These are phyloP conservation scores for Ataeniobius toweri DNA, from an alignment of 2,797 vertebrate genomes.

Conservation along the genomic window DNA sequence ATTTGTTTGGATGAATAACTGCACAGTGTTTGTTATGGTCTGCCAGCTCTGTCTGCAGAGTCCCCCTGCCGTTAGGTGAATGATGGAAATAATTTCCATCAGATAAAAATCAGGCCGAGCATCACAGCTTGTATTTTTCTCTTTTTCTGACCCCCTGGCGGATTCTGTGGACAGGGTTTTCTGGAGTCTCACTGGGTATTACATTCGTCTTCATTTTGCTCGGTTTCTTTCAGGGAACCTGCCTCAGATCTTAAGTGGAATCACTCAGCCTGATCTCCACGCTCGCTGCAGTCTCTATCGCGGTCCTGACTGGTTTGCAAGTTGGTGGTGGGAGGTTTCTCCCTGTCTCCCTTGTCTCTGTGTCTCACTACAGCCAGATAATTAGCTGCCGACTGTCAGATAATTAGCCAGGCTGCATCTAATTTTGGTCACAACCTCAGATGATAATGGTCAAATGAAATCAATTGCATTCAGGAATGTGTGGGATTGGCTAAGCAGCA, in stretches of 20 bases:
- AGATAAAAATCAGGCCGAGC: conserved; percentile 53
- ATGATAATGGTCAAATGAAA: conserved; percentile 75
- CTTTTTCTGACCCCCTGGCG: neutral
- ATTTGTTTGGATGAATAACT: conserved; percentile 65
- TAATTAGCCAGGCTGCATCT: conserved; percentile 75
- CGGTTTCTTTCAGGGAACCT: conserved; percentile 22
- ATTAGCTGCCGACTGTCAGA: conserved; percentile 76
- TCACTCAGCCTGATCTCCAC: conserved; percentile 36
- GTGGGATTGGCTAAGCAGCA: conserved; percentile 67
- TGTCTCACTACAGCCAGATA: conserved; percentile 60
- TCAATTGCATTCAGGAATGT: conserved; percentile 67
- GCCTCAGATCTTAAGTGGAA: conserved; percentile 49
- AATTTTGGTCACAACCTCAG: conserved; percentile 76
- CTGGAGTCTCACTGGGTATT: conserved; percentile 40
- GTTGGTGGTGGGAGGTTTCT: conserved; percentile 34
- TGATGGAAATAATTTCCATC: conserved; percentile 64
- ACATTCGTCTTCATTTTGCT: conserved; percentile 37
- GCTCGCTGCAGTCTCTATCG: conserved; percentile 32
- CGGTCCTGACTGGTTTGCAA: conserved; percentile 24
- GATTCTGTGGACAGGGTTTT: conserved; percentile 11
- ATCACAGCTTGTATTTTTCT: conserved; percentile 23
- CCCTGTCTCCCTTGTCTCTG: conserved; percentile 36
- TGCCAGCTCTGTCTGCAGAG: conserved; percentile 48
- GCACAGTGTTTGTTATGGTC: conserved; percentile 60
- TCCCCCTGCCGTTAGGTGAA: conserved; percentile 60